A percentile compares a stretch with the other conserved stretches of the same genome.
phyloP scores from a whole-genome alignment of 1,140 invertebrate genomes.

The Paraescarpia echinospica region DNA sequence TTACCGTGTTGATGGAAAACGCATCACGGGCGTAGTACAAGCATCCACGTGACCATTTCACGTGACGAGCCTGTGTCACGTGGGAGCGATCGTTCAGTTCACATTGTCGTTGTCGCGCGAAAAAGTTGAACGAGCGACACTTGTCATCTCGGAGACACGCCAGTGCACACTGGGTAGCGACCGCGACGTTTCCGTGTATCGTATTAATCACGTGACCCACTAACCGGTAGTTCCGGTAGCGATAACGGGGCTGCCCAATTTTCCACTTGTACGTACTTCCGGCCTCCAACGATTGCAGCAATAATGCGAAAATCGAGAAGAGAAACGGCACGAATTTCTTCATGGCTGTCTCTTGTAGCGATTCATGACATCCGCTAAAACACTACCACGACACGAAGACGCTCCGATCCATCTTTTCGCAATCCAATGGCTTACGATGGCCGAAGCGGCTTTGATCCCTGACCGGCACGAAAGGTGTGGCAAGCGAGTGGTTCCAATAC shows the following conservation, averaged over 20 bases:
- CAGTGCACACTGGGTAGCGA: slow-evolving; percentile 37
- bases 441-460: background rate
- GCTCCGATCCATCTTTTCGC: background rate
- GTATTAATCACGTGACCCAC: slow-evolving; percentile 30
- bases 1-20: slow-evolving; percentile 38
- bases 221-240: slow-evolving; percentile 20
- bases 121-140: slow-evolving; percentile 40
- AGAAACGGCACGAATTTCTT: background rate
- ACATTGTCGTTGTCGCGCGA: slow-evolving; percentile 29
- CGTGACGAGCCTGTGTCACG: slow-evolving; percentile 21
- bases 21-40: slow-evolving; percentile 35
- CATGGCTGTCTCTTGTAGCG: background rate
- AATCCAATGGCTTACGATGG: background rate
- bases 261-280: background rate
- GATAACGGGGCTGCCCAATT: background rate
- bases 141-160: slow-evolving; percentile 32
- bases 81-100: slow-evolving; percentile 36
- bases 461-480: background rate
- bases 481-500: background rate
- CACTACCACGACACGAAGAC: background rate
- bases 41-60: slow-evolving; percentile 2
- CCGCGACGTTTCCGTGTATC: slow-evolving; percentile 30
- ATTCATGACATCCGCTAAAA: background rate
- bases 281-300: background rate
- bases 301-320: background rate